Evolutionary conservation across 2,113 vertebrate genomes (phyloP).

Genomic region (Mesitornis unicolor): DNA sequence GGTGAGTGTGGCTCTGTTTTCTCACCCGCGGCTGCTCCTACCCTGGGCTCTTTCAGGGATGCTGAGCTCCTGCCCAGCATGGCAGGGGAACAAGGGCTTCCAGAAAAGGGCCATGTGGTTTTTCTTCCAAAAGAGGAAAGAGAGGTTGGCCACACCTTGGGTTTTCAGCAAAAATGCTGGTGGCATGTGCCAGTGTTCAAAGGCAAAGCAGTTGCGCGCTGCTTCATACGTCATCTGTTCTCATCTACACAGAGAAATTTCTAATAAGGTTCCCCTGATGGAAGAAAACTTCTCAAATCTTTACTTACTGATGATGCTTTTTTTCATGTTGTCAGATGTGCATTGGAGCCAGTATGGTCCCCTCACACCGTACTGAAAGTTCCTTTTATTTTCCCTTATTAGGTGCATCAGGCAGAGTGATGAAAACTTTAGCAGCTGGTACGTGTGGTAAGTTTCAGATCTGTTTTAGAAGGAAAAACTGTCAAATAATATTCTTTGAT

Average conservation of each 20-base stretch:
- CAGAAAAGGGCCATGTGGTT: neutral
- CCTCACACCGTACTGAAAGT: neutral
- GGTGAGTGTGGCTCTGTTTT: neutral
- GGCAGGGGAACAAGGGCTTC: neutral
- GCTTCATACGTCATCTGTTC: neutral
- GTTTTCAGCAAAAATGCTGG: neutral
- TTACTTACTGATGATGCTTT: neutral
- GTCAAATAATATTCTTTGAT: slow-evolving; percentile 31
- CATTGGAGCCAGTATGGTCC: accelerated
- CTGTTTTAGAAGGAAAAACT: neutral
- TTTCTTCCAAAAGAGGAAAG: neutral
- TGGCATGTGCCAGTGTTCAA: neutral
- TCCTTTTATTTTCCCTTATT: neutral
- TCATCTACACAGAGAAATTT: neutral
- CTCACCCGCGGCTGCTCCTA: neutral
- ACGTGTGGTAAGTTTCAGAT: slow-evolving; percentile 71
- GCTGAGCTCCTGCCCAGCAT: neutral
- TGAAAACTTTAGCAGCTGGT: slow-evolving; percentile 58
- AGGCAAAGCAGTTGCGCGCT: neutral
- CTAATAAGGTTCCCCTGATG: neutral
- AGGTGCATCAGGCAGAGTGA: slow-evolving; percentile 43
- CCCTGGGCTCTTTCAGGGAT: neutral
- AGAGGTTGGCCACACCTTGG: neutral
- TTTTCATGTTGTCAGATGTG: neutral
- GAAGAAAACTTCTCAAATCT: neutral